Percentiles rank a stretch among this genome's conserved stretches.
These are phyloP conservation scores for Aromia moschata DNA, from an alignment of 2,888 invertebrate species.

Conservation along the genomic window DNA sequence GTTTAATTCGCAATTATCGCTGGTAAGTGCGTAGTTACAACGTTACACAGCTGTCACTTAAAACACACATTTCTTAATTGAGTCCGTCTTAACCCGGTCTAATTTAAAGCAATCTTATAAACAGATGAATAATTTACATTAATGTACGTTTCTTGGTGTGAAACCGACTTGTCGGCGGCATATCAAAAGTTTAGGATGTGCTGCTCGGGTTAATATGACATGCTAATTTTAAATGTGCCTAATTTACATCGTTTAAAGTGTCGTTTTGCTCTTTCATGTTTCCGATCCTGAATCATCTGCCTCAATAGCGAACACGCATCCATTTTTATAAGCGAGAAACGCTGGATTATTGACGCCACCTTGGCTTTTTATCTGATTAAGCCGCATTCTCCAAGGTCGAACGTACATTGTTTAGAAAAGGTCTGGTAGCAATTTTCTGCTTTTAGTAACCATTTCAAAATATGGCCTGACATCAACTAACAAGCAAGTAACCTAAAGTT, in stretches of 20 bases:
- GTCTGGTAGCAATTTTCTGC: too few species aligned
- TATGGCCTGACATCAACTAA: too few species aligned
- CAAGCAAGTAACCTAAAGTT: too few species aligned
- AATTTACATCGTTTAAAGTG: constrained; percentile 63
- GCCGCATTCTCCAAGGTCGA: neutral
- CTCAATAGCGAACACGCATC: constrained; percentile 30
- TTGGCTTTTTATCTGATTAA: constrained; percentile 12
- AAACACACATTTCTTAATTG: constrained; percentile 45
- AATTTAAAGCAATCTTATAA: constrained; percentile 50
- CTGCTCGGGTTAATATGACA: constrained; percentile 51
- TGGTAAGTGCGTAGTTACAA: constrained; percentile 51
- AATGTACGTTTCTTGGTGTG: constrained; percentile 45
- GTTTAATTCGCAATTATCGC: constrained; percentile 53
- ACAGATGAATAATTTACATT: constrained; percentile 50
- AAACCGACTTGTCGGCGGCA: constrained; percentile 46
- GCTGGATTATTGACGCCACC: constrained; percentile 18
- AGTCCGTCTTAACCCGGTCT: constrained; percentile 43
- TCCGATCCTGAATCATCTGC: constrained; percentile 42
- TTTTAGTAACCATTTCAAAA: too few species aligned
- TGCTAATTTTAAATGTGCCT: constrained; percentile 62
- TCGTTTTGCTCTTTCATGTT: constrained; percentile 53
- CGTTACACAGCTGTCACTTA: constrained; percentile 52
- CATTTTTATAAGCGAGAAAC: constrained; percentile 17
- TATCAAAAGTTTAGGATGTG: constrained; percentile 49
- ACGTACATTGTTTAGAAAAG: too few species aligned